A percentile compares a stretch with the other conserved stretches of the same genome.
phyloP scores from a whole-genome alignment of 2,888 invertebrate species.

The Apamea sordens region DNA sequence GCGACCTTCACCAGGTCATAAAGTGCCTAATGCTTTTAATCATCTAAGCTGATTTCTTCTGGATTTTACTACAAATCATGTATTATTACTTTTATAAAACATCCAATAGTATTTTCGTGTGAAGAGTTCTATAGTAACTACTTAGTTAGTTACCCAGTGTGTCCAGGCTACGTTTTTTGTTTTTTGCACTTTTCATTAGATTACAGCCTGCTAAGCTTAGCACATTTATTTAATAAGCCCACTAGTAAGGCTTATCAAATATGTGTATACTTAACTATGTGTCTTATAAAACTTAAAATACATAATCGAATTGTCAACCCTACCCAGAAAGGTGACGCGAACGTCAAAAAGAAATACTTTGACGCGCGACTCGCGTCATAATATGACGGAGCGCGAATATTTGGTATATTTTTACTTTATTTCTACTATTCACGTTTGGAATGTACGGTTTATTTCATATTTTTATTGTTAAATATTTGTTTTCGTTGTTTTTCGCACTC shows the following conservation, averaged over 20 bases:
- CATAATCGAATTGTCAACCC: conserved; percentile 54
- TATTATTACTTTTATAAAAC: no score
- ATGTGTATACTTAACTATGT: no score
- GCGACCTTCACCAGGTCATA: no score
- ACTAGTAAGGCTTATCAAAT: no score
- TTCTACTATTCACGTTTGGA: conserved; percentile 30
- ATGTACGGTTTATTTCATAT: conserved; percentile 27
- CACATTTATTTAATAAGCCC: no score
- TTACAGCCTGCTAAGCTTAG: no score
- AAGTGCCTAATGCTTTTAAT: no score
- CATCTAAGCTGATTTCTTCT: neutral
- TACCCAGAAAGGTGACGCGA: conserved; percentile 45
- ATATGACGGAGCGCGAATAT: conserved; percentile 59
- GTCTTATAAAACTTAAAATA: neutral
- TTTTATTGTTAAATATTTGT: conserved; percentile 38
- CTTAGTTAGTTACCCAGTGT: no score
- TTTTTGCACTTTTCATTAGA: no score
- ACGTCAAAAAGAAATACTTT: conserved; percentile 70
- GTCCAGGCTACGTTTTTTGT: no score
- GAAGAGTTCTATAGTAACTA: neutral
- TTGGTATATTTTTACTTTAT: conserved; percentile 60
- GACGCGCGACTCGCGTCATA: conserved; percentile 57
- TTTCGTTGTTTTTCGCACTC: conserved; percentile 22
- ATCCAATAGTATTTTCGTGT: no score
- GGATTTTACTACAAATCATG: neutral